A percentile compares a stretch with the other conserved stretches of the same genome.
Conservation (phyloP, 2,797 vertebrate genomes). For the Helarctos malayanus region DNA sequence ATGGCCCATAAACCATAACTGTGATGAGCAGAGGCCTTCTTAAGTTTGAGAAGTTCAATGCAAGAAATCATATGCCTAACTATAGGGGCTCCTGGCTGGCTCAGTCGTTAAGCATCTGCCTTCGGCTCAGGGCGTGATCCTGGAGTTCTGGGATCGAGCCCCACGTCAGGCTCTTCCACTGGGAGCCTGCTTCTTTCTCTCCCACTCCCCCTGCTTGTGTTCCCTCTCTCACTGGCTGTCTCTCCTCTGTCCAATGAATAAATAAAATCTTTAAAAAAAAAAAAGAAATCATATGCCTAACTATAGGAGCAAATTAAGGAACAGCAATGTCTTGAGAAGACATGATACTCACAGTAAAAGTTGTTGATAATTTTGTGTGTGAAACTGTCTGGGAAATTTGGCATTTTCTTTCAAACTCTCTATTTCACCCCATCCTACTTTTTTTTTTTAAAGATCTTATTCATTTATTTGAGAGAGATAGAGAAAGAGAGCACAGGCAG, state of each 20-base stretch:
- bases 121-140: too few species aligned
- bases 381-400: not conserved
- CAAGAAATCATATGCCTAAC: not conserved
- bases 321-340: not conserved
- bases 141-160: too few species aligned
- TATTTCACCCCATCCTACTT: not conserved
- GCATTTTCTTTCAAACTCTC: constrained; percentile 32
- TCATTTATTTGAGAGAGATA: not conserved
- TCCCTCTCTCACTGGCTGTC: too few species aligned
- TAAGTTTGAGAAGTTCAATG: not conserved
- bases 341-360: not conserved
- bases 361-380: not conserved
- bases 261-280: too few species aligned
- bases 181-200: too few species aligned
- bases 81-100: not conserved
- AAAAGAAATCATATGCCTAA: not conserved
- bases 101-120: too few species aligned
- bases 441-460: not conserved
- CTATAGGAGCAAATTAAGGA: not conserved
- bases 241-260: too few species aligned
- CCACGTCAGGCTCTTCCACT: too few species aligned
- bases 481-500: not conserved
- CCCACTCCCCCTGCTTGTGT: too few species aligned
- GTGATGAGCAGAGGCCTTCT: not conserved
- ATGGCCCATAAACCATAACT: not conserved